These are phyloP conservation scores for Amblyraja radiata DNA, from an alignment of 2,797 vertebrate species.

Conservation along the genomic window DNA sequence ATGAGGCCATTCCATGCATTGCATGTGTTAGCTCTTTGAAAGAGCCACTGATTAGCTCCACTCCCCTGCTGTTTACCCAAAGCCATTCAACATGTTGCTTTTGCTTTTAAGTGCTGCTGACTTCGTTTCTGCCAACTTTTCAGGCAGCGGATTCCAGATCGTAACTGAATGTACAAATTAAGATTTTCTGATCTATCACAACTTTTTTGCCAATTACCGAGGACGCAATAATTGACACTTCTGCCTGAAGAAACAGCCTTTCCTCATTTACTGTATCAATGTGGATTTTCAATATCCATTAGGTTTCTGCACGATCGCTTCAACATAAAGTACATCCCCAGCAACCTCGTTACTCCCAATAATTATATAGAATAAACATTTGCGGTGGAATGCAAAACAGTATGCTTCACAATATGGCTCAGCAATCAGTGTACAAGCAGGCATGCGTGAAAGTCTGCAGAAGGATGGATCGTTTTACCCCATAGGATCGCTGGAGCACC, in stretches of 20 bases:
- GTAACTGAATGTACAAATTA: neutral
- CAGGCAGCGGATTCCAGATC: neutral
- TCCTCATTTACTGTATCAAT: neutral
- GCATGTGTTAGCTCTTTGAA: neutral
- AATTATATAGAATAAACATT: neutral
- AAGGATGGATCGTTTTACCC: neutral
- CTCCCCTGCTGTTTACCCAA: neutral
- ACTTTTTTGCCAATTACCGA: neutral
- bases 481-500: too few species aligned
- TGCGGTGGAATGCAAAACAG: neutral
- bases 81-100: too few species aligned
- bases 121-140: neutral
- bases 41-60: too few species aligned
- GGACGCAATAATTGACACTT: neutral
- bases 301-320: neutral
- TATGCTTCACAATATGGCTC: neutral
- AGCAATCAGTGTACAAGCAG: neutral
- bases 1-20: neutral
- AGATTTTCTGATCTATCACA: neutral
- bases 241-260: neutral
- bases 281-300: neutral
- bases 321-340: neutral
- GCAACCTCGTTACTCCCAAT: neutral
- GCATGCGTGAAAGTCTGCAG: neutral
- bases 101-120: neutral